These are phyloP conservation scores for Pyxicephalus adspersus DNA, from an alignment of 2,113 vertebrate species.

Conservation along the genomic window DNA sequence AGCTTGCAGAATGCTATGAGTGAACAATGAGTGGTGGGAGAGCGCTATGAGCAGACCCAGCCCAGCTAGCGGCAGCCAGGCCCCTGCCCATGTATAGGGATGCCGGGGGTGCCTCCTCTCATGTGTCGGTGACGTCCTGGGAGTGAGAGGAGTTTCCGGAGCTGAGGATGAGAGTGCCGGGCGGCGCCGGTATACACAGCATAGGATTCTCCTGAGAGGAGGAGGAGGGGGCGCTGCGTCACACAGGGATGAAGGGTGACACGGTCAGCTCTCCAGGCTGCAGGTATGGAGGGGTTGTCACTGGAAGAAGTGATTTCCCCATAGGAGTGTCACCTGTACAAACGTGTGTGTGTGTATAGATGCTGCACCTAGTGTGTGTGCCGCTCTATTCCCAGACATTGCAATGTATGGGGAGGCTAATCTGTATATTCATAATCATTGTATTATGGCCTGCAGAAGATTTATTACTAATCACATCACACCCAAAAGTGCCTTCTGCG, in stretches of 20 bases:
- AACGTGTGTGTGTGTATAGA: background rate
- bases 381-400: no score
- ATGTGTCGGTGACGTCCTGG: constrained; percentile 43
- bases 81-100: no score
- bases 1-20: no score
- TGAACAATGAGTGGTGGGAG: no score
- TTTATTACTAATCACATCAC: no score
- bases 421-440: no score
- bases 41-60: no score
- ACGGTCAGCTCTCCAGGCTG: background rate
- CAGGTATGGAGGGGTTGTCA: constrained; percentile 18
- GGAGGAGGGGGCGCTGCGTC: constrained; percentile 11
- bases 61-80: no score
- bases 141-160: constrained; percentile 46
- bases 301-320: background rate
- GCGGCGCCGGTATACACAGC: constrained; percentile 35
- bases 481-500: no score
- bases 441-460: no score
- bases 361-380: background rate
- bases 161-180: constrained; percentile 32
- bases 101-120: background rate
- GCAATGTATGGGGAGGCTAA: no score
- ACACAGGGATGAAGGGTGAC: constrained; percentile 26
- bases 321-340: constrained; percentile 6
- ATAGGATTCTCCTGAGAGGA: background rate